Percentiles rank a stretch among this genome's conserved stretches.
Conservation (phyloP, 2,113 vertebrate species). For the Myocastor coypus region DNA sequence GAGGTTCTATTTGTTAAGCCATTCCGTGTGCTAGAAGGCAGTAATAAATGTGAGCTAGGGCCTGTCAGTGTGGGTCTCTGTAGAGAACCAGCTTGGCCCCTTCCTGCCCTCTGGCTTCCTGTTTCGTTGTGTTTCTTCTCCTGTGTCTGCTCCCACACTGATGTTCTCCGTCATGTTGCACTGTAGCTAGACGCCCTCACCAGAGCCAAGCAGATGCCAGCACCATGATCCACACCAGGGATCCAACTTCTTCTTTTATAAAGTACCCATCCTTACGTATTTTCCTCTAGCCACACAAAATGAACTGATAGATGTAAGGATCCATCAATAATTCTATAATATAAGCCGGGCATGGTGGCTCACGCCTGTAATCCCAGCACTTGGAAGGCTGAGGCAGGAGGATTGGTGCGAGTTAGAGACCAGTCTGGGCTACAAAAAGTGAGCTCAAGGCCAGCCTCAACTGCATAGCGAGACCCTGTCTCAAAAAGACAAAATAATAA, state of each 20-base stretch:
- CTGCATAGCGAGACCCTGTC: too few relatives aligned
- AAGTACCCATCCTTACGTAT: neutral
- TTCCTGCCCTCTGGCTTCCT: neutral
- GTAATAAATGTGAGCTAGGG: neutral
- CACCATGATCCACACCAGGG: neutral
- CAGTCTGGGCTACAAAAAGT: too few relatives aligned
- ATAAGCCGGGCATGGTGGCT: too few relatives aligned
- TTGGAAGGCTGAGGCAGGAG: too few relatives aligned
- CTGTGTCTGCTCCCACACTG: neutral
- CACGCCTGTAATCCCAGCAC: too few relatives aligned
- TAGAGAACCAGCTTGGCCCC: neutral
- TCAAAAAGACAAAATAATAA: too few relatives aligned
- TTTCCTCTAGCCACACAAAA: neutral
- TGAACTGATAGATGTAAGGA: neutral
- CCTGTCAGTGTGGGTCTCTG: neutral
- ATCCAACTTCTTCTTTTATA: neutral
- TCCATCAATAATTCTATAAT: too few relatives aligned
- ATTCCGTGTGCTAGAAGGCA: neutral
- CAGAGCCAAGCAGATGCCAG: neutral
- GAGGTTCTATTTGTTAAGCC: neutral
- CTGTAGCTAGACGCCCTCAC: neutral
- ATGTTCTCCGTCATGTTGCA: neutral
- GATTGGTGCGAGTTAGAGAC: too few relatives aligned
- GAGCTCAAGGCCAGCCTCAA: too few relatives aligned
- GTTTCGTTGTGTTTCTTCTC: neutral